Percentiles rank a stretch among this genome's conserved stretches.
These are phyloP conservation scores for Brachyrhaphis roseni DNA, from an alignment of 2,797 vertebrate species.

Conservation along the genomic window DNA sequence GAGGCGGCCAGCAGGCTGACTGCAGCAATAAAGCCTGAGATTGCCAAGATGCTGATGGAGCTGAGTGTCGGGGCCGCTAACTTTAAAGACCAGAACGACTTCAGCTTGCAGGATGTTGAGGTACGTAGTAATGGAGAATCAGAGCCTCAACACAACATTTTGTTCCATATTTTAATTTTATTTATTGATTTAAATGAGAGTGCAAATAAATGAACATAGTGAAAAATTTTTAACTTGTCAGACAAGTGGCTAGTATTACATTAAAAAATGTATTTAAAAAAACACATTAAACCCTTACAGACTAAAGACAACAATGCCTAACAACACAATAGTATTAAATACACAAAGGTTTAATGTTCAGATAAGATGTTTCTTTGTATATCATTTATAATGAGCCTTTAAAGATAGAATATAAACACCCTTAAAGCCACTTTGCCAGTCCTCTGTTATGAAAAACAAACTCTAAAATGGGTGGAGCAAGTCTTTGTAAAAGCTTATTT, in stretches of 20 bases:
- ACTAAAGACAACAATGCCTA: neutral
- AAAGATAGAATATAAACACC: neutral
- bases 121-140: constrained; percentile 67
- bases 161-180: neutral
- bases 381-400: neutral
- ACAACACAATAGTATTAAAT: neutral
- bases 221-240: neutral
- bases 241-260: neutral
- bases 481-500: neutral
- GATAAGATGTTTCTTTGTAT: neutral
- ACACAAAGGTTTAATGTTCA: neutral
- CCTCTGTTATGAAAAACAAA: neutral
- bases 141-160: neutral
- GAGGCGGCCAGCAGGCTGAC: constrained; percentile 97
- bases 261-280: neutral
- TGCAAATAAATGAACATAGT: neutral
- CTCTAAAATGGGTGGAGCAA: neutral
- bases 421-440: neutral
- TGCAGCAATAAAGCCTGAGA: constrained; percentile 99
- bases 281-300: neutral
- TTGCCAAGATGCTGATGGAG: constrained; percentile 99
- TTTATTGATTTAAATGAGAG: neutral
- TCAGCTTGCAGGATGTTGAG: constrained; percentile 98
- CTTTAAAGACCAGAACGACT: constrained; percentile 98
- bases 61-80: constrained; percentile 95